phyloP scores from a whole-genome alignment of 2,113 vertebrate genomes.

The Carassius gibelio region DNA sequence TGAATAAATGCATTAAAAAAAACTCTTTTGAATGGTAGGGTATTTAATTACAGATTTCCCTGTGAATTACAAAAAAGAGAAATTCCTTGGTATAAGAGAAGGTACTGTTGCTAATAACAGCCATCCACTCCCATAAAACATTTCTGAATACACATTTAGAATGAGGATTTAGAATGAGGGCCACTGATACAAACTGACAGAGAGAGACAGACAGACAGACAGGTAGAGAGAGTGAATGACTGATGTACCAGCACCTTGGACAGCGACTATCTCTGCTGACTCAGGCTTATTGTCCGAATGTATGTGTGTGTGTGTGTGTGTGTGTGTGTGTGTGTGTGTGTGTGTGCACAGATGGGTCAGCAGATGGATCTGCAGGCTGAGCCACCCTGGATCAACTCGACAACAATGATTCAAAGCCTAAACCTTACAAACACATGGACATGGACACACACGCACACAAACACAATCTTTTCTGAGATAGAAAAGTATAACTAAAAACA shows the following conservation, averaged over 20 bases:
- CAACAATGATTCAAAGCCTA: conserved; percentile 46
- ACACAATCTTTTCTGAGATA: background rate
- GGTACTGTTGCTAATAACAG: no score
- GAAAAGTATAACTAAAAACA: background rate
- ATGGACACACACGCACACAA: conserved; percentile 58
- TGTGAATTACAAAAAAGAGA: no score
- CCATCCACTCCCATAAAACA: background rate
- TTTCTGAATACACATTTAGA: background rate
- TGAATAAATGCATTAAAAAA: no score
- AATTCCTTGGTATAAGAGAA: no score
- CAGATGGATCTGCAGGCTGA: conserved; percentile 86
- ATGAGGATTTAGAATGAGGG: background rate
- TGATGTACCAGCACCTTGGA: conserved; percentile 73
- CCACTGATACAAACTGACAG: background rate
- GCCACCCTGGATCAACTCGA: conserved; percentile 70
- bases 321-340: conserved; percentile 19
- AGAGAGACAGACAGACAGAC: conserved; percentile 23
- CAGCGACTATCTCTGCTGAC: conserved; percentile 71
- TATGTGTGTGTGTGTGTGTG: conserved; percentile 19
- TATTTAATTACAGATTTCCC: no score
- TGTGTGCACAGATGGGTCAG: conserved; percentile 83
- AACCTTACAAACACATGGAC: conserved; percentile 17
- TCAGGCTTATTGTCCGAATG: conserved; percentile 64
- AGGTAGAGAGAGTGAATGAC: conserved; percentile 56
- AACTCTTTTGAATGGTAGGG: no score